Evolutionary conservation across 37 sponge, comb jelly and placozoan species (phyloP).

Genomic region (Beroe ovata): DNA sequence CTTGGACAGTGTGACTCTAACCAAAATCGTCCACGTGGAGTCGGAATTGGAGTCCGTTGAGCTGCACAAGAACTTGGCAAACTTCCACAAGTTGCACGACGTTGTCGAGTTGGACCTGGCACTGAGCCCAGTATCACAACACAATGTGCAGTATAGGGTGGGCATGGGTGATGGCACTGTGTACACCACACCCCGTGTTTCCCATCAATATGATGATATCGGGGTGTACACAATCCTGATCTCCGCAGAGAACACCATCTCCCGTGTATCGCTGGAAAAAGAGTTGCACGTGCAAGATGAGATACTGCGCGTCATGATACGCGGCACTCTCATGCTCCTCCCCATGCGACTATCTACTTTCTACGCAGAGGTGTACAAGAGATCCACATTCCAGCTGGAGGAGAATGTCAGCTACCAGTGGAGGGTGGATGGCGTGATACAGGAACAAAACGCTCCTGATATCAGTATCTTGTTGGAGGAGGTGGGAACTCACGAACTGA

Average conservation of each 20-base stretch:
- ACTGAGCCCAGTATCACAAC: not conserved
- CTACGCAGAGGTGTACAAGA: conserved; percentile 42
- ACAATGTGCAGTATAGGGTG: conserved; percentile 5
- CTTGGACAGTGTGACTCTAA: not conserved
- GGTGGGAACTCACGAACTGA: conserved; percentile 11
- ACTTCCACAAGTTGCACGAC: not conserved
- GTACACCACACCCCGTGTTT: not conserved
- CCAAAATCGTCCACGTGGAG: conserved; percentile 8
- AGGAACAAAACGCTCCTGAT: conserved; percentile 38
- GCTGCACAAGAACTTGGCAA: not conserved
- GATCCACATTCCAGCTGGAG: conserved; percentile 11
- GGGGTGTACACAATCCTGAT: not conserved
- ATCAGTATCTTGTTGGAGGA: not conserved
- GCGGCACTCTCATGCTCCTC: conserved; percentile 17
- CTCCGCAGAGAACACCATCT: not conserved
- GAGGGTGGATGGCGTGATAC: conserved; percentile 33
- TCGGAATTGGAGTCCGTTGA: not conserved
- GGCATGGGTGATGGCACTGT: conserved; percentile 43
- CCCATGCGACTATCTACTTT: conserved; percentile 5
- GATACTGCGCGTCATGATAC: conserved; percentile 3
- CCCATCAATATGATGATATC: conserved; percentile 14
- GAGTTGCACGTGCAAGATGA: conserved; percentile 5
- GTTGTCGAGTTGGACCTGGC: conserved; percentile 10
- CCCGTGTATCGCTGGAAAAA: not conserved
- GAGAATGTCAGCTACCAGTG: conserved; percentile 2